Evolutionary conservation across 2,113 vertebrate genomes (phyloP).

Genomic region (Malurus melanocephalus): DNA sequence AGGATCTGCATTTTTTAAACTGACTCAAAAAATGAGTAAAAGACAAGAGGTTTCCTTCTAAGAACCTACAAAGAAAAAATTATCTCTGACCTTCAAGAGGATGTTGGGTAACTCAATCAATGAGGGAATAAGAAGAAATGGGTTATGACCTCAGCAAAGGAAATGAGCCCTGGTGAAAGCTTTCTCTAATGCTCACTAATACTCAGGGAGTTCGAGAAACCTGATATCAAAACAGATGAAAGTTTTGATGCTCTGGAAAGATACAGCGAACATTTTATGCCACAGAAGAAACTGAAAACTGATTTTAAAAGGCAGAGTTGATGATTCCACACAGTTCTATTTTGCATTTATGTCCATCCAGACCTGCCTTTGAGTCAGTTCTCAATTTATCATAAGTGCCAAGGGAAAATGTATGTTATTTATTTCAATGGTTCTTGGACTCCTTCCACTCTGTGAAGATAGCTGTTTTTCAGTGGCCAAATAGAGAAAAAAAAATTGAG

Average conservation of each 20-base stretch:
- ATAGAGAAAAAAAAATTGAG: background rate
- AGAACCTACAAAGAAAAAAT: constrained; percentile 43
- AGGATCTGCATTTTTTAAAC: background rate
- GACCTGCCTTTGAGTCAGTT: background rate
- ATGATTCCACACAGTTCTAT: background rate
- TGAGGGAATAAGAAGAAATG: constrained; percentile 28
- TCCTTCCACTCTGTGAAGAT: background rate
- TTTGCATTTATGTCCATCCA: background rate
- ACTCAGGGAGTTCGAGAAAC: background rate
- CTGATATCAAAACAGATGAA: constrained; percentile 4
- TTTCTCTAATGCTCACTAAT: constrained; percentile 40
- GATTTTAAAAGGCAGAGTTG: background rate
- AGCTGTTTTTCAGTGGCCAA: background rate
- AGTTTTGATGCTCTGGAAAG: constrained; percentile 9
- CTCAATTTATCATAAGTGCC: background rate
- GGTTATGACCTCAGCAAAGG: constrained; percentile 17
- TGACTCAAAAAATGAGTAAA: background rate
- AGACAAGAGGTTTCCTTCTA: background rate
- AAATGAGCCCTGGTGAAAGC: constrained; percentile 1
- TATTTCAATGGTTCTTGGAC: background rate
- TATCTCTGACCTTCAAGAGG: background rate
- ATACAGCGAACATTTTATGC: background rate
- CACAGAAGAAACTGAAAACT: background rate
- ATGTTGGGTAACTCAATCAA: background rate
- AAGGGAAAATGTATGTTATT: background rate